Evolutionary conservation across 2,113 vertebrate species (phyloP).

Genomic region (Poicephalus gulielmi): DNA sequence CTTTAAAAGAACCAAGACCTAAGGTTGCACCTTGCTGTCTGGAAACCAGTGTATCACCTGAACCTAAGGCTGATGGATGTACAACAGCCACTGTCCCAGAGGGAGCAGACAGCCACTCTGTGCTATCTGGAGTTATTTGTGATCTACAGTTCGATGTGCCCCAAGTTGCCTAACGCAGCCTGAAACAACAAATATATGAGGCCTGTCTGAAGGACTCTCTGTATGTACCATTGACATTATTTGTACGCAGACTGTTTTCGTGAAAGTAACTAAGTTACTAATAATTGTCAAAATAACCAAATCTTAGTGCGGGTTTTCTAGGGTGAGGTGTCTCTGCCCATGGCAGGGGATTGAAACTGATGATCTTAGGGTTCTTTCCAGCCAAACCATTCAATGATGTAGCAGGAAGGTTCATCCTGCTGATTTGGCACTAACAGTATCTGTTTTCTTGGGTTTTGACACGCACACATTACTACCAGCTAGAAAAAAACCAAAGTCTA

Average conservation of each 20-base stretch:
- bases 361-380: background rate
- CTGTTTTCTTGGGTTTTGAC: constrained; percentile 2
- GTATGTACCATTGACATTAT: background rate
- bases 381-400: background rate
- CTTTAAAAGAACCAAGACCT: background rate
- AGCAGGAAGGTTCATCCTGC: background rate
- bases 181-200: background rate
- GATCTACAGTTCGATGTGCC: background rate
- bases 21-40: background rate
- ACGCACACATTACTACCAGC: background rate
- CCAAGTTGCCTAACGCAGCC: background rate
- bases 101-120: background rate
- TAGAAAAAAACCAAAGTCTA: background rate
- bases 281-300: background rate
- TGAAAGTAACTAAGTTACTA: background rate
- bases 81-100: background rate
- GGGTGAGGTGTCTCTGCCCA: background rate
- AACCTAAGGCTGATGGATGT: background rate
- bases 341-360: background rate
- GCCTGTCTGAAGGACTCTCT: background rate
- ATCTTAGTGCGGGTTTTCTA: background rate
- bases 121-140: background rate
- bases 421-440: background rate
- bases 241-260: background rate
- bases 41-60: background rate